Percentiles rank a stretch among this genome's conserved stretches.
These are phyloP conservation scores for Lepus townsendii DNA, from an alignment of 2,797 vertebrate species.

Conservation along the genomic window DNA sequence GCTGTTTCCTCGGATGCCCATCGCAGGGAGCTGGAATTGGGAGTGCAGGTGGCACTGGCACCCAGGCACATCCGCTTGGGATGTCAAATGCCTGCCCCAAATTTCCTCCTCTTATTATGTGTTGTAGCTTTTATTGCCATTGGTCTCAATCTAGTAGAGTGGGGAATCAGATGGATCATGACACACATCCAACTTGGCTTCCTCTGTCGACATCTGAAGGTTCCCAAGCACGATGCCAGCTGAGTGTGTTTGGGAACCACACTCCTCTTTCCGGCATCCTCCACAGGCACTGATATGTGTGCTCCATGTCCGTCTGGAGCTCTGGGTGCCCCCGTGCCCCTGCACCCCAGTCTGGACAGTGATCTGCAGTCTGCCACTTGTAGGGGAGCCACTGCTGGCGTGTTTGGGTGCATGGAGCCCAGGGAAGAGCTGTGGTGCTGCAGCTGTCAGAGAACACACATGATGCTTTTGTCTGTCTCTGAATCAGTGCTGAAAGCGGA, in stretches of 20 bases:
- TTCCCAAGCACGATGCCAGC: background rate
- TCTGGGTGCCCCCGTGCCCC: background rate
- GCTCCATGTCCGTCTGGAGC: fast-evolving
- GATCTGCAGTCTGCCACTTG: fast-evolving
- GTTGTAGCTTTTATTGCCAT: too few relatives aligned
- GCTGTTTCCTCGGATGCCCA: too few relatives aligned
- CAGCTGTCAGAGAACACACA: background rate
- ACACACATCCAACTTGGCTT: background rate
- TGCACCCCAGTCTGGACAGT: fast-evolving
- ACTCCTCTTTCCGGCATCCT: fast-evolving
- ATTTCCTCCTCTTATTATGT: too few relatives aligned
- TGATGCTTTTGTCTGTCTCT: fast-evolving
- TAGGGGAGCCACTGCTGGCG: fast-evolving
- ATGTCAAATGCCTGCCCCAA: too few relatives aligned
- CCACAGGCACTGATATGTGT: fast-evolving
- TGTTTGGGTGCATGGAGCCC: fast-evolving
- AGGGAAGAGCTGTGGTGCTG: too few relatives aligned
- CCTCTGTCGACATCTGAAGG: too few relatives aligned
- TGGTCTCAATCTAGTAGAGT: too few relatives aligned
- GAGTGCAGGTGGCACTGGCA: too few relatives aligned
- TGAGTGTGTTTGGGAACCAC: fast-evolving
- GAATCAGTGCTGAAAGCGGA: too few relatives aligned
- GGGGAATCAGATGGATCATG: too few relatives aligned
- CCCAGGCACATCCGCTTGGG: too few relatives aligned
- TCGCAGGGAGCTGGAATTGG: too few relatives aligned